Evolutionary conservation across 2,113 vertebrate species (phyloP), one percentile per base, ranked within the genome.

Genomic region (Petrocephalus microphthalmus): DNA sequence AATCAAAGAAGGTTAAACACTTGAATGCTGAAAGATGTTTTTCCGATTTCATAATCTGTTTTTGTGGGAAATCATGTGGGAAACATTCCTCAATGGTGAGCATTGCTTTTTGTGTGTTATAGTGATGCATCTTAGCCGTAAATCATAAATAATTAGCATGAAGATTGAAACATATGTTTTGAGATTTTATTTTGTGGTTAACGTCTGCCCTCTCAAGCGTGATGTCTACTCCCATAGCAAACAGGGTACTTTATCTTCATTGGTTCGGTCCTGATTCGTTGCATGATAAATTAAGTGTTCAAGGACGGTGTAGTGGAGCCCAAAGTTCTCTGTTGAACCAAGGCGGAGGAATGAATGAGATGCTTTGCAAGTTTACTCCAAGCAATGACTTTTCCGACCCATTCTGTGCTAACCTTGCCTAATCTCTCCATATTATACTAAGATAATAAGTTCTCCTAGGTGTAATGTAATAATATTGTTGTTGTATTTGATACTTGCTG

Each of bases 121-220:
- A 89, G 89, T 91, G 71, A 2, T 89, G 89, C 87, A 90, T 90
- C 85, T 64, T 78, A 90, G 92, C 92, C 91, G 90, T 90, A 90
- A 91, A 94, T 94, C 93, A 91, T 92, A 91, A 87, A 90, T 93
- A 93, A 93, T 93, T 92, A 93, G 92, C 87, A 88, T 88, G 81
- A 90, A 89, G 87, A 92, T 42, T 49, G 83, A 89, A 90, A 88
- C 90, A 82, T 91, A 89, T 89, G 88, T 93, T 93, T 92, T 89
- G 91, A 92, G 93, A 90, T 89, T 71, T 88, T 91, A 71, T 85
- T 64, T 51, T 89, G 87, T 67, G 57, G 78, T 84, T 60, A 60
- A 64, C 90, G 88, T 84, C 84, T 90, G 87, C 47, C 85, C 89
- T 85, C 89, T 90, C 88, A 85, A 51, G 7, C 87, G 88, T 90